Evolutionary conservation across 1,140 invertebrate species (phyloP).

Genomic region (Formica selysi): DNA sequence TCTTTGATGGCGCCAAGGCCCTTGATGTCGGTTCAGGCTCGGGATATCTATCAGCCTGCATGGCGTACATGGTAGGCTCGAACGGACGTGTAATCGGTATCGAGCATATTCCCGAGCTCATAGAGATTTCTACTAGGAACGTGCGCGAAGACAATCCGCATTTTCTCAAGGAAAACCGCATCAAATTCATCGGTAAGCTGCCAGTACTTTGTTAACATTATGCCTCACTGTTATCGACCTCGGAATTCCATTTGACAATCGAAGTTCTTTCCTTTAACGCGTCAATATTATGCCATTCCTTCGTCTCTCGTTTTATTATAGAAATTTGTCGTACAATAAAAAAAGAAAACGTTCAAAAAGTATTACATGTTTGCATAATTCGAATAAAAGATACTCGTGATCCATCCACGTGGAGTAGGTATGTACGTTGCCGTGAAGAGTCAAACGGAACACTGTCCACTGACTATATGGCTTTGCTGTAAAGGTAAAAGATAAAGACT

Average conservation of each 20-base stretch:
- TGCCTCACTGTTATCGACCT: not conserved
- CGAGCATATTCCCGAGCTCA: conserved; percentile 90
- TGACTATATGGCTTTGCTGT: conserved; percentile 70
- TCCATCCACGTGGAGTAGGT: conserved; percentile 72
- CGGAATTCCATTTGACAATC: conserved; percentile 18
- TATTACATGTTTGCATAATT: conserved; percentile 48
- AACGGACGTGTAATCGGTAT: conserved; percentile 89
- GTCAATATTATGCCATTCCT: conserved; percentile 33
- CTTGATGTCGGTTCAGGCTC: conserved; percentile 92
- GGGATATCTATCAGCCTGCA: conserved; percentile 91
- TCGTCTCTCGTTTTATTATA: not conserved
- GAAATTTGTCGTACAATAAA: conserved; percentile 15
- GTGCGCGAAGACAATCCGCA: conserved; percentile 80
- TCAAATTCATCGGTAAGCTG: conserved; percentile 83
- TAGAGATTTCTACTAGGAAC: conserved; percentile 83
- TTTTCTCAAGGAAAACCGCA: conserved; percentile 81
- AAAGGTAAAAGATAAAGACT: conserved; percentile 75
- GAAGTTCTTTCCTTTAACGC: conserved; percentile 10
- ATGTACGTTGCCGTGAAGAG: conserved; percentile 67
- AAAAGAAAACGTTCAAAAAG: conserved; percentile 14
- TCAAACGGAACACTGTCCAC: conserved; percentile 62
- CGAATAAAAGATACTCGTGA: conserved; percentile 67
- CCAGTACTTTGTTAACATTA: not conserved
- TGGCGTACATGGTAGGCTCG: conserved; percentile 90
- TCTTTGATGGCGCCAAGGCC: conserved; percentile 84